Base-by-base conservation (phyloP, 2,113 vertebrate species). In the Halcyon senegalensis region DNA sequence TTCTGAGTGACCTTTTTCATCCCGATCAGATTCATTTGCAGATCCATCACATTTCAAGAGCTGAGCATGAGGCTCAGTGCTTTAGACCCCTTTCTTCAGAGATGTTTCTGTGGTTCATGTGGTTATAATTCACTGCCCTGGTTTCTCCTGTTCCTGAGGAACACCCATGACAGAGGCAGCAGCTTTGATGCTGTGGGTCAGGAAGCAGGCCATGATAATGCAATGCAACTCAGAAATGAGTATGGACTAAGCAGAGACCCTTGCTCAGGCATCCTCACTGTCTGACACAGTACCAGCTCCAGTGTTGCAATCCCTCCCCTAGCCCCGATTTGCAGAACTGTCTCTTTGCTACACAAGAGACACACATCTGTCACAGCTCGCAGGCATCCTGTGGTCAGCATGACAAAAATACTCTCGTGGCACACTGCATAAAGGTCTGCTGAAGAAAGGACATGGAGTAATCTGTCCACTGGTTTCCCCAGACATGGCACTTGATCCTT, bases 151-250 rank as follows among this genome's bases (percentile, higher is more conserved):
- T 76, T 63, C 43, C 21, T 41, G n/a, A 70, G 13, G 10, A 19
- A 15, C 28, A 12, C n/a, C 7, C 11, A 8, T 0, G 3, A 12
- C n/a, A 50, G 58, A 35, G n/a, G 16, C 3, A 80, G 27, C 60
- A 83, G 46, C 37, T 70, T 8, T 76, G 76, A n/a, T 23, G 39
- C 48, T 27, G 3, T 37, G 50, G 50, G 9, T 84, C 39, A 66
- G 77, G 68, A 79, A 44, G 28, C 13, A 87, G 64, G 30, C 28
- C 4, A 5, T 31, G 55, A 30, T 44, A 46, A 33, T 84, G 25
- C 35, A 69, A 33, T 41, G 28, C 72, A 30, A 0, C 25, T 41
- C 44, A 28, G 46, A 74, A 53, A 48, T 11, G 50, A 80, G 39
- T 1, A 3, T 20, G 41, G 30, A 20, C 31, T 41, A 46, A 39